A percentile compares a stretch with the other conserved stretches of the same genome.
phyloP scores from a whole-genome alignment of 2,113 vertebrate genomes.

The Conger conger region DNA sequence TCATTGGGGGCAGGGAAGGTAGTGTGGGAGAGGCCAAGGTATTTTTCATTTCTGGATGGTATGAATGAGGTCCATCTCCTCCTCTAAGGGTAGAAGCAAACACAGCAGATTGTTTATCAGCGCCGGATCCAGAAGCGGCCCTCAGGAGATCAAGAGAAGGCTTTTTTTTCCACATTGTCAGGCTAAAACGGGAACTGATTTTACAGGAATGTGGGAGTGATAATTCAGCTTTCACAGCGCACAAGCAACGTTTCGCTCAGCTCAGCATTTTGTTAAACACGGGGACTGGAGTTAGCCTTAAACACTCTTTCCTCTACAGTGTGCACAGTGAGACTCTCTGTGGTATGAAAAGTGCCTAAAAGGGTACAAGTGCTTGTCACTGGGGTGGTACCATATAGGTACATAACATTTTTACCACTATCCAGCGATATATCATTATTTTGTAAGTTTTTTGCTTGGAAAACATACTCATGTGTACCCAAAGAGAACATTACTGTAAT shows the following conservation, averaged over 20 bases:
- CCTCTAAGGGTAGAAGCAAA: not conserved
- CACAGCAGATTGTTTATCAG: not conserved
- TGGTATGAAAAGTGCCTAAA: too few relatives aligned
- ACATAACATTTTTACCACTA: too few relatives aligned
- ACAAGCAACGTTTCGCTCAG: not conserved
- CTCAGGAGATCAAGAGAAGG: not conserved
- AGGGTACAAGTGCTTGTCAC: too few relatives aligned
- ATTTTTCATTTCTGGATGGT: not conserved
- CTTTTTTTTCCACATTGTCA: not conserved
- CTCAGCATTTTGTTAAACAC: not conserved
- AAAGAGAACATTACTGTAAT: too few relatives aligned
- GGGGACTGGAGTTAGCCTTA: not conserved
- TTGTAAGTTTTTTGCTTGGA: too few relatives aligned
- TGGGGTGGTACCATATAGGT: too few relatives aligned
- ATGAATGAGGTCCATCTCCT: too few relatives aligned
- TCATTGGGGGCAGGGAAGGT: not conserved
- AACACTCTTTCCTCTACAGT: not conserved
- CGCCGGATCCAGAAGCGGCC: not conserved
- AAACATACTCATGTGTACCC: too few relatives aligned
- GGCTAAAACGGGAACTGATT: slow-evolving; percentile 2
- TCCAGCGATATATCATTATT: too few relatives aligned
- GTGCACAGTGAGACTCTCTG: too few relatives aligned
- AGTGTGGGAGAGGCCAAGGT: not conserved
- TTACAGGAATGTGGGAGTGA: not conserved
- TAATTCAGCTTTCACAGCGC: not conserved